A percentile compares a stretch with the other conserved stretches of the same genome.
Conservation (phyloP, 1,140 invertebrate species). For the Ganaspis sp. region DNA sequence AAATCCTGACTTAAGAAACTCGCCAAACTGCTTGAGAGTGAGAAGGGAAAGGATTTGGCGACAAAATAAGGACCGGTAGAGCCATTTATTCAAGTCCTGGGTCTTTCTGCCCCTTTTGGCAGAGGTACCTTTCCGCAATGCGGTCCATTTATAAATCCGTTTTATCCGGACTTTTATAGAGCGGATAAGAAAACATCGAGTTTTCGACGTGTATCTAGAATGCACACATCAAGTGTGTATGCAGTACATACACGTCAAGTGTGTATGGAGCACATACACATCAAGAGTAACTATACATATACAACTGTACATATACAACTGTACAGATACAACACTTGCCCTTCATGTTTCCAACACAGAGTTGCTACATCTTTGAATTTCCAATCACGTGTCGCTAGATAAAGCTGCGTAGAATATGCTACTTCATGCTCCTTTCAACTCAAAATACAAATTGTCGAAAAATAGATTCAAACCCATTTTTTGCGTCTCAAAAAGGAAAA, state of each 20-base stretch:
- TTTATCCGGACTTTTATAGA: constrained; percentile 7
- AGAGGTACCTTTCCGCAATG: constrained; percentile 36
- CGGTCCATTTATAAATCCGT: constrained; percentile 15
- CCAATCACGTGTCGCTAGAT: constrained; percentile 15
- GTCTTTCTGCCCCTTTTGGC: constrained; percentile 31
- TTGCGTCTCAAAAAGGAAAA: too few relatives aligned
- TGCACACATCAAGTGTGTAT: too few relatives aligned
- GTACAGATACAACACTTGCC: too few relatives aligned
- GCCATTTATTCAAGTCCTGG: neutral
- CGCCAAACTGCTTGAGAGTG: neutral
- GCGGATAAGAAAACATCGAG: neutral
- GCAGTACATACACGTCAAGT: too few relatives aligned
- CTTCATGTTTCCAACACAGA: neutral
- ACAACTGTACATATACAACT: too few relatives aligned
- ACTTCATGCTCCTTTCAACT: neutral
- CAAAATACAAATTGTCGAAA: neutral
- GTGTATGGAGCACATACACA: too few relatives aligned
- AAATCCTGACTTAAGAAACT: constrained; percentile 8
- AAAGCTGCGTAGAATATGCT: neutral
- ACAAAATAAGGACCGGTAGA: constrained; percentile 5
- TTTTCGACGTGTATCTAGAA: neutral
- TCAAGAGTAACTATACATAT: neutral
- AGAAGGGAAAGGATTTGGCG: constrained; percentile 1
- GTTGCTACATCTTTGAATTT: neutral
- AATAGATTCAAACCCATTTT: neutral